phyloP scores from a whole-genome alignment of 2,888 invertebrate genomes.

The Argyresthia albistria region DNA sequence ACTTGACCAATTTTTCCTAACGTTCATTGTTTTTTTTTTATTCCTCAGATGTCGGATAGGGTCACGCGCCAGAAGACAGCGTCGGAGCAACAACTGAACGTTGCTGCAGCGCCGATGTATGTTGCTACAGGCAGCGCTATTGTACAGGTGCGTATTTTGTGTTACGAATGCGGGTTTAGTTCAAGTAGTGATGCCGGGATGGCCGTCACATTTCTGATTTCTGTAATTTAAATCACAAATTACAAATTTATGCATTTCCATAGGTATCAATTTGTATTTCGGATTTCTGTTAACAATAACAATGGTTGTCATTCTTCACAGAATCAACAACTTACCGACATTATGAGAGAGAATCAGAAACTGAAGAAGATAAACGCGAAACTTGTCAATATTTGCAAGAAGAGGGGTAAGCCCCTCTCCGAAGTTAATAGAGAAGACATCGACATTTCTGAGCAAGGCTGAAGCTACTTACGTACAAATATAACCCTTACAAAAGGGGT shows the following conservation, averaged over 20 bases:
- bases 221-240: too few species aligned
- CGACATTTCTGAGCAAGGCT: conserved; percentile 31
- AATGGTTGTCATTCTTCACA: neutral
- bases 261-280: too few species aligned
- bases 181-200: neutral
- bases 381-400: conserved; percentile 56
- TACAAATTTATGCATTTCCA: too few species aligned
- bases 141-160: conserved; percentile 37
- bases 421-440: conserved; percentile 44
- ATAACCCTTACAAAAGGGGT: neutral
- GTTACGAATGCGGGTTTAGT: neutral
- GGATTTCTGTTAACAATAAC: too few species aligned
- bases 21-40: too few species aligned
- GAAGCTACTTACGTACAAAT: neutral
- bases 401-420: conserved; percentile 35
- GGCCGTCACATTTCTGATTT: neutral
- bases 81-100: conserved; percentile 32
- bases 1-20: too few species aligned
- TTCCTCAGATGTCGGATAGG: conserved; percentile 28
- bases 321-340: neutral
- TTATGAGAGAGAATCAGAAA: conserved; percentile 53
- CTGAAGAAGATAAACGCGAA: conserved; percentile 52
- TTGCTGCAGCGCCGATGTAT: conserved; percentile 23
- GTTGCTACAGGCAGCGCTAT: conserved; percentile 60
- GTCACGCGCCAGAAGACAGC: conserved; percentile 32